Evolutionary conservation across 1,140 invertebrate species (phyloP).

Genomic region (Chrysopa pallens): DNA sequence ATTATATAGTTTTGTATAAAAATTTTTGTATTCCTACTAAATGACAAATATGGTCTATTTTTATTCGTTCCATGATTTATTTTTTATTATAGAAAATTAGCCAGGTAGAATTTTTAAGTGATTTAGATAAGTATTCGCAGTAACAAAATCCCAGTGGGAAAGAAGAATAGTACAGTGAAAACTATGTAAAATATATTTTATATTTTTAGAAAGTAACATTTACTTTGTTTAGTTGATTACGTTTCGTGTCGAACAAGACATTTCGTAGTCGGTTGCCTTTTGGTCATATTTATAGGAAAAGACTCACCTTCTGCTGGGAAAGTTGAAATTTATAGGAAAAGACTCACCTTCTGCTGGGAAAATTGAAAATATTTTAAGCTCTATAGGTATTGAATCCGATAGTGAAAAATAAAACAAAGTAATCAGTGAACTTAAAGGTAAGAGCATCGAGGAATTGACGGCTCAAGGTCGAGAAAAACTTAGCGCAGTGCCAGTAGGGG

Average conservation of each 20-base stretch:
- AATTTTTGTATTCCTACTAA: no score
- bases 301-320: slow-evolving; percentile 56
- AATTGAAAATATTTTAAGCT: slow-evolving; percentile 87
- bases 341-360: slow-evolving; percentile 56
- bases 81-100: no score
- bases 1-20: no score
- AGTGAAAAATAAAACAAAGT: slow-evolving; percentile 70
- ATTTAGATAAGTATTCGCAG: no score
- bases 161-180: no score
- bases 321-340: slow-evolving; percentile 84
- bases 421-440: slow-evolving; percentile 72
- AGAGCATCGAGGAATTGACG: slow-evolving; percentile 77
- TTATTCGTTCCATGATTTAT: no score
- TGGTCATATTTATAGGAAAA: slow-evolving; percentile 82
- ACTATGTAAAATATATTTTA: no score
- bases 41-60: no score
- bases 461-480: slow-evolving; percentile 68
- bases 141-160: no score
- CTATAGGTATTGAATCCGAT: slow-evolving; percentile 89
- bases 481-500: slow-evolving; percentile 59
- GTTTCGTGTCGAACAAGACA: slow-evolving; percentile 17
- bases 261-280: slow-evolving; percentile 98
- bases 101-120: no score
- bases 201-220: background rate
- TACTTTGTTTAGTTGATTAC: background rate